phyloP scores from a whole-genome alignment of 1,140 invertebrate species.

The Papilio aristodemus region DNA sequence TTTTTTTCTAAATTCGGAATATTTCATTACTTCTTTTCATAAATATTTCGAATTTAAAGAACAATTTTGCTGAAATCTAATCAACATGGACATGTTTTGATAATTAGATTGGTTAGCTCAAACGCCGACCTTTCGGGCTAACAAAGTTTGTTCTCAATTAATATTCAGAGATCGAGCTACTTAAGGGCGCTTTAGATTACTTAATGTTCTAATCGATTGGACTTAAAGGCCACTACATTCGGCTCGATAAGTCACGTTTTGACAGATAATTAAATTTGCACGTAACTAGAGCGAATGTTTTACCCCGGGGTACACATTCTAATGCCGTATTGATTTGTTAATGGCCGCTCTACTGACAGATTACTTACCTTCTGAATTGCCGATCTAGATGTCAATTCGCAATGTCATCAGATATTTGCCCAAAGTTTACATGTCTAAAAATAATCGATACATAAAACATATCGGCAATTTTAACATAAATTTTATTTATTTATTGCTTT shows the following conservation, averaged over 20 bases:
- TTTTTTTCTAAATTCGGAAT: too few relatives aligned
- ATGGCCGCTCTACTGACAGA: background rate
- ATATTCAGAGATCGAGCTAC: conserved; percentile 11
- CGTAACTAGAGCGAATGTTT: conserved; percentile 19
- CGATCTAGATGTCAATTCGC: background rate
- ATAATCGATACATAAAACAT: too few relatives aligned
- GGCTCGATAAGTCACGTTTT: conserved; percentile 31
- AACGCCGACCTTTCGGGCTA: background rate
- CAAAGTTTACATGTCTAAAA: too few relatives aligned
- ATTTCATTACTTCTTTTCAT: too few relatives aligned
- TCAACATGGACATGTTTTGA: too few relatives aligned
- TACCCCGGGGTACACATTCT: background rate
- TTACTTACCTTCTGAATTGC: conserved; percentile 7
- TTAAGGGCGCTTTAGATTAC: conserved; percentile 26
- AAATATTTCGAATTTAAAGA: too few relatives aligned
- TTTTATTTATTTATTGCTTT: too few relatives aligned
- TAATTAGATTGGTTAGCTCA: too few relatives aligned
- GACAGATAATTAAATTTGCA: conserved; percentile 28
- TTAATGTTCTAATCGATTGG: conserved; percentile 19
- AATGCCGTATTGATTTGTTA: background rate
- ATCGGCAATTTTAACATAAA: too few relatives aligned
- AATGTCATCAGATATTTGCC: background rate
- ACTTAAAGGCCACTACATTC: conserved; percentile 27
- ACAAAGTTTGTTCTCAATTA: conserved; percentile 22
- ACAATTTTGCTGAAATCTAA: background rate